Conservation (phyloP, 2,888 invertebrate genomes). For the Crocallis elinguaria region DNA sequence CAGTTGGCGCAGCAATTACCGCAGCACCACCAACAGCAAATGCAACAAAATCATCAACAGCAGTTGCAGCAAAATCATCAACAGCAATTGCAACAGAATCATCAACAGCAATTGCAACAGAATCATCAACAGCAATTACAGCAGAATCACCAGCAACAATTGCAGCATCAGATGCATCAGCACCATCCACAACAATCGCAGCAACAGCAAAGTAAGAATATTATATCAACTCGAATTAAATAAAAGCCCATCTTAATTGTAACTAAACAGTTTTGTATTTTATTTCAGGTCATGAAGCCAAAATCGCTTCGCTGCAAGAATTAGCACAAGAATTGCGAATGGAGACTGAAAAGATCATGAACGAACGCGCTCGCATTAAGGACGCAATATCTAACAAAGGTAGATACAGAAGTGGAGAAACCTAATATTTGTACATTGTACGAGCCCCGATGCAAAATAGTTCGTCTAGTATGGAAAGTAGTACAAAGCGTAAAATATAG, state of each 20-base stretch:
- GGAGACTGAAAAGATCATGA: constrained; percentile 79
- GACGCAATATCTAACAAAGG: constrained; percentile 76
- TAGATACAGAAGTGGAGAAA: constrained; percentile 34
- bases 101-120: constrained; percentile 46
- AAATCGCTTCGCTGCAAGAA: constrained; percentile 74
- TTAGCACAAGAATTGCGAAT: constrained; percentile 74
- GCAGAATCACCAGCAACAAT: constrained; percentile 45
- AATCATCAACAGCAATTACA: constrained; percentile 34
- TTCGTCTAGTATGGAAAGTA: no score
- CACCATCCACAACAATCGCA: constrained; percentile 45
- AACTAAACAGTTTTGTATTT: neutral
- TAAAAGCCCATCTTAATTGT: no score
- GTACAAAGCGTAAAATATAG: no score
- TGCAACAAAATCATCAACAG: constrained; percentile 42
- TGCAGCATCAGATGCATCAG: constrained; percentile 33
- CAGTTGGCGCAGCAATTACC: constrained; percentile 49
- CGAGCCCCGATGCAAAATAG: no score
- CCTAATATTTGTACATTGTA: no score
- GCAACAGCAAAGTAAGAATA: constrained; percentile 43
- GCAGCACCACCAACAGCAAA: constrained; percentile 46
- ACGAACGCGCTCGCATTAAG: constrained; percentile 74
- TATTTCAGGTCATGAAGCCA: constrained; percentile 69
- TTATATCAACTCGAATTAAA: no score
- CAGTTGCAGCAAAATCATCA: constrained; percentile 40
- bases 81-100: constrained; percentile 40